Evolutionary conservation across 2,113 vertebrate genomes (phyloP).

Genomic region (Sinocyclocheilus anophthalmus): DNA sequence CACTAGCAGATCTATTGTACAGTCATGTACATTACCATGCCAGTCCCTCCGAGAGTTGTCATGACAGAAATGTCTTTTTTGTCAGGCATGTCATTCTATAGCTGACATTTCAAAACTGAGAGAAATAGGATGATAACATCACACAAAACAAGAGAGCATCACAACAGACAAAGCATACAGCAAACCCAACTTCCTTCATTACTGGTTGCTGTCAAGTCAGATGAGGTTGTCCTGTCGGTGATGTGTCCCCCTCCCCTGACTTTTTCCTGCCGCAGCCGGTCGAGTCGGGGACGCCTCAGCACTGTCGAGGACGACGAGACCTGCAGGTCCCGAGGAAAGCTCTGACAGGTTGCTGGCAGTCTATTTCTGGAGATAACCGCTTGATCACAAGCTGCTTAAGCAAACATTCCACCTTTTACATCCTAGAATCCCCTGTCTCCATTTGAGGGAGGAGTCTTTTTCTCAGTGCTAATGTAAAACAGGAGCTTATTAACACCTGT

Average conservation of each 20-base stretch:
- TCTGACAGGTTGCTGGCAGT: slow-evolving; percentile 27
- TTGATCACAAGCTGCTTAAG: not conserved
- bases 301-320: no score
- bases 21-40: no score
- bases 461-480: not conserved
- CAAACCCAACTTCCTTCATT: slow-evolving; percentile 9
- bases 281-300: no score
- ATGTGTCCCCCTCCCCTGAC: no score
- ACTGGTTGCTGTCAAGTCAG: slow-evolving; percentile 15
- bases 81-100: not conserved
- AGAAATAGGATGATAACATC: not conserved
- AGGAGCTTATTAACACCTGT: not conserved
- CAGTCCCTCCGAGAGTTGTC: no score
- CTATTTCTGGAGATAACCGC: slow-evolving; percentile 24
- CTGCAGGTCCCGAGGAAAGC: no score
- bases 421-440: not conserved
- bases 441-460: not conserved
- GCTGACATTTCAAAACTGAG: not conserved
- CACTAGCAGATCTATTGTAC: no score
- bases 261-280: no score
- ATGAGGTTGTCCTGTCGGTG: no score
- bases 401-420: slow-evolving; percentile 16
- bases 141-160: not conserved
- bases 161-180: not conserved
- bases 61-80: no score